phyloP scores from a whole-genome alignment of 2,113 vertebrate genomes.

The Ceratotherium simum region DNA sequence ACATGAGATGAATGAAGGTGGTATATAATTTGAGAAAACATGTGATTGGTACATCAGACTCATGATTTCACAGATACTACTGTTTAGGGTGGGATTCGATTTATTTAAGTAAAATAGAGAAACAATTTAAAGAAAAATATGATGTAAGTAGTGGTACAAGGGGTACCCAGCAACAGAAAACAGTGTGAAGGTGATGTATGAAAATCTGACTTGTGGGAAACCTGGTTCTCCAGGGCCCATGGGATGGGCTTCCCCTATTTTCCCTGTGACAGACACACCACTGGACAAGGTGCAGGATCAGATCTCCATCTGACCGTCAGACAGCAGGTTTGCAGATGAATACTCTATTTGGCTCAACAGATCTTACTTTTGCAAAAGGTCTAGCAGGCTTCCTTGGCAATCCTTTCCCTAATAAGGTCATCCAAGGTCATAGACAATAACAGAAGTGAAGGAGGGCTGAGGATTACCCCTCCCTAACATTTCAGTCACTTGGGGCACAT shows the following conservation, averaged over 20 bases:
- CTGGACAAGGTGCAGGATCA: not conserved
- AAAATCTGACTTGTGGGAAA: not conserved
- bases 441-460: not conserved
- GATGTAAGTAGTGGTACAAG: not conserved
- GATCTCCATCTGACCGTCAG: not conserved
- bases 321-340: not conserved
- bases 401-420: not conserved
- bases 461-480: not conserved
- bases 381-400: not conserved
- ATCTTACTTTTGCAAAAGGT: not conserved
- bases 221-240: accelerated
- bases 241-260: not conserved
- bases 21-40: not conserved
- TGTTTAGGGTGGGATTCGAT: not conserved
- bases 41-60: not conserved
- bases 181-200: not conserved
- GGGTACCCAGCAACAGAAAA: too few species aligned
- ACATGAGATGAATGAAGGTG: not conserved
- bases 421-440: not conserved
- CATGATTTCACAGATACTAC: not conserved
- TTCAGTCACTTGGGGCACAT: not conserved
- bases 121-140: not conserved
- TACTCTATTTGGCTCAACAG: not conserved
- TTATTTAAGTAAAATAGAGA: not conserved
- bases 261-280: not conserved